Conservation (phyloP, 2,113 vertebrate genomes). For the Peromyscus leucopus region DNA sequence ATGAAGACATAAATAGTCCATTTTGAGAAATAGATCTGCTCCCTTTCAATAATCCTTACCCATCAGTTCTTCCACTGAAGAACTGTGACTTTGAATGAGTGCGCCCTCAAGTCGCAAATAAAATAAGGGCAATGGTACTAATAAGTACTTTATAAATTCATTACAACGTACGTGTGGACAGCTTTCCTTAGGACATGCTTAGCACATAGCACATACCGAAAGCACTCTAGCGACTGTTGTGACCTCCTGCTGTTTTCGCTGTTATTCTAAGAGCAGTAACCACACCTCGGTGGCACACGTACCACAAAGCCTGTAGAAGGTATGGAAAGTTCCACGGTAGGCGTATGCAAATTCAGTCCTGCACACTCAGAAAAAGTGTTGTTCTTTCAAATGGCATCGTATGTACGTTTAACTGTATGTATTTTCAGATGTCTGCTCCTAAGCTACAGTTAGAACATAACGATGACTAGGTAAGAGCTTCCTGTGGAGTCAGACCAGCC, state of each 20-base stretch:
- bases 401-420: not conserved
- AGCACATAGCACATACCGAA: too few species aligned
- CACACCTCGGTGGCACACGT: not conserved
- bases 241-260: not conserved
- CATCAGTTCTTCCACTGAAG: not conserved
- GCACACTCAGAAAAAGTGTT: not conserved
- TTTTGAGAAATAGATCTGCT: not conserved
- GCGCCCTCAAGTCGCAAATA: not conserved
- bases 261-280: not conserved
- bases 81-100: not conserved
- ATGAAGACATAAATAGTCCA: not conserved
- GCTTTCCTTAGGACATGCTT: not conserved
- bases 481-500: not conserved
- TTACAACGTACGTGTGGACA: not conserved
- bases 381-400: constrained; percentile 34
- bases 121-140: not conserved
- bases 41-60: not conserved
- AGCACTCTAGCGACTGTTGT: not conserved
- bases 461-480: not conserved
- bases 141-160: not conserved
- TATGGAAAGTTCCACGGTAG: not conserved
- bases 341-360: not conserved
- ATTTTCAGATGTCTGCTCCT: not conserved
- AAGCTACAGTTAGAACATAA: not conserved
- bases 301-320: not conserved